Evolutionary conservation across 2,888 invertebrate species (phyloP).

Genomic region (Miltochrista miniata): DNA sequence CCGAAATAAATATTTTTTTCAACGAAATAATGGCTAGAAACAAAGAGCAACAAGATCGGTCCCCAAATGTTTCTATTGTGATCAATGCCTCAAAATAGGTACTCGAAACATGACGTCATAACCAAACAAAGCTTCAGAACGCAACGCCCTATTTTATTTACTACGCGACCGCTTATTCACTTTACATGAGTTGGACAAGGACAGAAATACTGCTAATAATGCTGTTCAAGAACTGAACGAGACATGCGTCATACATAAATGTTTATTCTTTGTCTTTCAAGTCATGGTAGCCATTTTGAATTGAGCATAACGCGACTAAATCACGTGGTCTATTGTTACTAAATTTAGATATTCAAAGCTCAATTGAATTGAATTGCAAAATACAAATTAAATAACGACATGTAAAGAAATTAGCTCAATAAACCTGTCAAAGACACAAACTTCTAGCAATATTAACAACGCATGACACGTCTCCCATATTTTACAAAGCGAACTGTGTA

Average conservation of each 20-base stretch:
- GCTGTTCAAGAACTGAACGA: constrained; percentile 17
- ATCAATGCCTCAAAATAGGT: not conserved
- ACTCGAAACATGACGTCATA: not conserved
- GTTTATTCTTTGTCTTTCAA: constrained; percentile 37
- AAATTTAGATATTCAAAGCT: too few relatives aligned
- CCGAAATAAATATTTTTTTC: not conserved
- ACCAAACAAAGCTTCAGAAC: not conserved
- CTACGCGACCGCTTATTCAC: not conserved
- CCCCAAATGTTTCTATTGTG: not conserved
- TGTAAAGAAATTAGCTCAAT: not conserved
- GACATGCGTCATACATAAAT: constrained; percentile 38
- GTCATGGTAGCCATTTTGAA: constrained; percentile 52
- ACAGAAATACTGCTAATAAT: constrained; percentile 22
- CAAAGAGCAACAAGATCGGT: not conserved
- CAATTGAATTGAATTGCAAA: constrained; percentile 14
- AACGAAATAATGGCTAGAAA: not conserved
- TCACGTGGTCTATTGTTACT: constrained; percentile 24
- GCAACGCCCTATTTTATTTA: not conserved
- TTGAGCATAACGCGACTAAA: constrained; percentile 56
- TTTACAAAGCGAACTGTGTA: constrained; percentile 3
- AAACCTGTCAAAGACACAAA: constrained; percentile 14
- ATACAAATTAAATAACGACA: not conserved
- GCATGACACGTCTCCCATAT: constrained; percentile 12
- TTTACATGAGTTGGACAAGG: constrained; percentile 19
- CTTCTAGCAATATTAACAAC: constrained; percentile 22